Evolutionary conservation across 2,113 vertebrate genomes (phyloP).

Genomic region (Sinocyclocheilus anshuiensis): DNA sequence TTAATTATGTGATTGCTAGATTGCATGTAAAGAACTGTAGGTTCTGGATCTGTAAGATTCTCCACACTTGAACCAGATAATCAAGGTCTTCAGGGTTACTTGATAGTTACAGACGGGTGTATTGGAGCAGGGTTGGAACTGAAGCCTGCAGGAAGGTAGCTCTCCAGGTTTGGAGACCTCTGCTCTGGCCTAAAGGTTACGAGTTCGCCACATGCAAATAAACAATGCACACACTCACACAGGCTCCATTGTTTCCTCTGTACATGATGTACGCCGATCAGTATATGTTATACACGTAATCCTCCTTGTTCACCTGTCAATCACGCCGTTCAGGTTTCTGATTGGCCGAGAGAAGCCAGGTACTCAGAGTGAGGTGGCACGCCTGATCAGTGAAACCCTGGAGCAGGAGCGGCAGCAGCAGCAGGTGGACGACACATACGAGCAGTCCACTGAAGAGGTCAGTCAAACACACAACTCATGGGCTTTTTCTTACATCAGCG

Average conservation of each 20-base stretch:
- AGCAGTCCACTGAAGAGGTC: constrained; percentile 81
- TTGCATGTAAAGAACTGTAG: too few species aligned
- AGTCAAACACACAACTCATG: constrained; percentile 49
- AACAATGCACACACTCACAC: constrained; percentile 39
- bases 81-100: too few species aligned
- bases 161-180: neutral
- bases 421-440: constrained; percentile 82
- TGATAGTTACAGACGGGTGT: too few species aligned
- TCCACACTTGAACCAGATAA: too few species aligned
- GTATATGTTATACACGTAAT: neutral
- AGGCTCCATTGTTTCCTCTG: neutral
- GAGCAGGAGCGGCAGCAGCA: constrained; percentile 87
- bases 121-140: too few species aligned
- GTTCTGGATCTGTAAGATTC: too few species aligned
- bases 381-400: constrained; percentile 90
- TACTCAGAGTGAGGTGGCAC: constrained; percentile 88
- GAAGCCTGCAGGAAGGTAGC: neutral
- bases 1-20: too few species aligned
- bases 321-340: constrained; percentile 76
- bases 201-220: constrained; percentile 60
- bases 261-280: neutral
- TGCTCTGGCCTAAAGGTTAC: neutral
- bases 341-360: constrained; percentile 92
- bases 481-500: neutral
- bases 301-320: constrained; percentile 18